Base-by-base conservation (phyloP, 1,140 invertebrate species). In the Brachionus asplanchnoidis region DNA sequence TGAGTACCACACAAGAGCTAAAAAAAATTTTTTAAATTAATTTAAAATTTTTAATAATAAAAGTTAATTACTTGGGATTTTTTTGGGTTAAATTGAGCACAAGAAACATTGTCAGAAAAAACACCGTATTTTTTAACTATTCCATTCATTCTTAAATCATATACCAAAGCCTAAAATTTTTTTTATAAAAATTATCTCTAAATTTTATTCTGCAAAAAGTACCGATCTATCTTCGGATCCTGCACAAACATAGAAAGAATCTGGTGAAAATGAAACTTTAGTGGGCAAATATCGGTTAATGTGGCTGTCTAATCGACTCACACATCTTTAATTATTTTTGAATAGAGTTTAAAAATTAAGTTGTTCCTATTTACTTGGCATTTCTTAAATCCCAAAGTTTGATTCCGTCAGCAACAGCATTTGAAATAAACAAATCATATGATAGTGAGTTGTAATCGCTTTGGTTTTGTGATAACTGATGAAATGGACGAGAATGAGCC, bases 341-440 rank as follows among this genome's bases (percentile, higher is more conserved):
- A 23, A 50, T 44, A n/a, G 2, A 46, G 17, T 60, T 56, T 9
- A 12, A 32, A 84, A 85, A 8, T 66, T 12, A 20, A 65, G 32
- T 20, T n/a, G 1, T 40, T 20, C 7, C 3, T 46, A 36, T 28
- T 80, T 86, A 89, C 88, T 88, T 87, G 80, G 88, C 88, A 17
- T 87, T 87, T 85, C 90, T 86, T 6, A 90, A 77, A 85, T 91
- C 90, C 90, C 90, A 91, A 42, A 91, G 70, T 86, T 90, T 90
- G 17, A 91, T 88, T 44, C 89, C 87, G 85, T 91, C 89, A 42
- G 87, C 86, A 6, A 87, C 87, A 20, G 89, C 87, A 23, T 88
- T 85, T 6, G 89, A 89, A 0, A 89, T 80, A 87, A 90, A 89
- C 36, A 91, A 85, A 85, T 90, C 88, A 86, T 90, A 89, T n/a